Base-by-base conservation (phyloP, 1,140 invertebrate species). In the Drosophila tani region DNA sequence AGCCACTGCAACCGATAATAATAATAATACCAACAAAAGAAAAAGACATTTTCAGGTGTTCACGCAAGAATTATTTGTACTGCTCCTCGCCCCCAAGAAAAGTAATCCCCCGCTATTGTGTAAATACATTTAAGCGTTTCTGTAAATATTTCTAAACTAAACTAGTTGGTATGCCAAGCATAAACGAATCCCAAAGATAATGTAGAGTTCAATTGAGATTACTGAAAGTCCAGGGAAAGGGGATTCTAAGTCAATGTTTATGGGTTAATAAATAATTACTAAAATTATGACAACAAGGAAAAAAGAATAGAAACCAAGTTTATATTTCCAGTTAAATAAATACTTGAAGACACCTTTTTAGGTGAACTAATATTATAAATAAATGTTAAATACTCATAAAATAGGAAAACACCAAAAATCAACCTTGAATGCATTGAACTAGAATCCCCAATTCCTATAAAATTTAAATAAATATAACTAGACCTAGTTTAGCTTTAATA, bases 1-100 rank as follows among this genome's bases (percentile, higher is more conserved):
- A 66, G 41, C 19, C 69, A 62, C 40, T 47, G 66, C 46, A 80
- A 55, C 41, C 41, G 47, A 55, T 49, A 53, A 73, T 35, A 43
- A 55, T 12, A 29, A 24, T 47, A 70, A 74, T n/a, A 35, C 27
- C 43, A 41, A 76, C 21, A 21, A 76, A 55, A 19, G 51, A 70
- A 82, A 87, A 88, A 88, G 84, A 88, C 84, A 88, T 90, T 88
- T 88, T 90, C 84, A 88, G 84, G 85, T 88, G 81, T 88, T 88
- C 85, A 81, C 41, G 38, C 78, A 66, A 71, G 59, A 78, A 84
- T 88, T 74, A 86, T 71, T 70, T 81, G 59, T 75, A 73, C 63
- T 65, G 49, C 41, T 57, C 46, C 38, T 56, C 15, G 21, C 43
- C 58, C 57, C 63, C 17, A 27, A 17, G 29, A 55, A 40, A 40